Base-by-base conservation (phyloP, 2,888 invertebrate species). In the Platycheirus rosarum region DNA sequence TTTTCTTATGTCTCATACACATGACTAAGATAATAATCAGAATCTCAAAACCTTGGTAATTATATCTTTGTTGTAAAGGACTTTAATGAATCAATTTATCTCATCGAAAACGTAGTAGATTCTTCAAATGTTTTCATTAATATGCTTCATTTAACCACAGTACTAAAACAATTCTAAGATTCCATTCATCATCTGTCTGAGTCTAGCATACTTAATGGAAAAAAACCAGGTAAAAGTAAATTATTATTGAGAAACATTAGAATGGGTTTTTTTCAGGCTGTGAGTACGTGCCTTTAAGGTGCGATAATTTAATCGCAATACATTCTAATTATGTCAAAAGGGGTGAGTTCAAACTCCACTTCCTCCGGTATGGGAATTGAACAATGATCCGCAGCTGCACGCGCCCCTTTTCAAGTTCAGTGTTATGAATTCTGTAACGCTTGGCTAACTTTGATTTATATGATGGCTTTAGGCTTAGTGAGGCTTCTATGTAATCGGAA, bases 111-210 rank as follows among this genome's bases (percentile, higher is more conserved):
- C 29, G 8, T 3, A 32, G 8, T 8, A 4, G 1, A 13, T 40
- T 40, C 13, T 8, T 44, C n/a, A 42, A 60, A 44, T 13, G 0
- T n/a, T 48, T 35, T 69, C 69, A 79, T 79, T 79, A 74, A 75
- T 75, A 79, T 79, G 63, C 79, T 40, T 8, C 1, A 44, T 42
- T 57, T 65, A 37, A 60, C 32, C 65, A 44, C 35, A 26, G 7
- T 42, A 18, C 23, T 71, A 13, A 51, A 76, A 48, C 16, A 26
- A 44, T 65, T 65, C 65, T 63, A 48, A 18, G 26, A 46, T 65
- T 66, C 65, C 69, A 75, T 79, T 79, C 63, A 69, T 75, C 79
- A 49, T 46, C 16, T 42, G 75, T 35, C 62, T 79, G 75, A 75
- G 79, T 53, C 37, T 32, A 48, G 80, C 65, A 80, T 80, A 75